These are phyloP conservation scores for Porites rus DNA, from an alignment of 92 coral and sea anemone genomes.

Conservation along the genomic window DNA sequence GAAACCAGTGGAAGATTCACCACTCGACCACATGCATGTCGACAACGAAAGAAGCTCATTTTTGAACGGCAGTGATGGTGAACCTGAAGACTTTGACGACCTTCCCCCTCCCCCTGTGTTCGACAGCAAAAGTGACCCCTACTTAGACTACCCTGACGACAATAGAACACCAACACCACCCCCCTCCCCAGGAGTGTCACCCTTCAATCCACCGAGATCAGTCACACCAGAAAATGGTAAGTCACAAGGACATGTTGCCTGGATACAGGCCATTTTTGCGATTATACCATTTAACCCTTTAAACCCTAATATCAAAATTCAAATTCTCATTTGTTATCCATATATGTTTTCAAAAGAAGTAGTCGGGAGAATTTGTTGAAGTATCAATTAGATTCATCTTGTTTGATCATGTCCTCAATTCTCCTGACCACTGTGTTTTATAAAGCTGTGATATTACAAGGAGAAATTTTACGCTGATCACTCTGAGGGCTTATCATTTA, in stretches of 20 bases:
- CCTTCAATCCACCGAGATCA: conserved; percentile 72
- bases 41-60: conserved; percentile 83
- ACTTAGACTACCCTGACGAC: conserved; percentile 49
- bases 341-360: too few species aligned
- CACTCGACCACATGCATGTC: conserved; percentile 60
- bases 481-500: too few species aligned
- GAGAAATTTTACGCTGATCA: too few species aligned
- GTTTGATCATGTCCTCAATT: too few species aligned
- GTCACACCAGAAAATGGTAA: conserved; percentile 78
- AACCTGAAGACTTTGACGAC: conserved; percentile 54
- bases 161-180: conserved; percentile 75
- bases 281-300: too few species aligned
- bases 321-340: too few species aligned
- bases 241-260: not conserved
- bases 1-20: conserved; percentile 73
- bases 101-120: conserved; percentile 78
- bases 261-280: too few species aligned
- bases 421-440: too few species aligned
- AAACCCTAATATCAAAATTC: too few species aligned
- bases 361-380: too few species aligned
- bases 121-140: conserved; percentile 51
- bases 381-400: too few species aligned
- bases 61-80: conserved; percentile 76
- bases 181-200: conserved; percentile 66
- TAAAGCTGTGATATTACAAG: too few species aligned